Base-by-base conservation (phyloP, 1,140 invertebrate species). In the Pomacea maculata region DNA sequence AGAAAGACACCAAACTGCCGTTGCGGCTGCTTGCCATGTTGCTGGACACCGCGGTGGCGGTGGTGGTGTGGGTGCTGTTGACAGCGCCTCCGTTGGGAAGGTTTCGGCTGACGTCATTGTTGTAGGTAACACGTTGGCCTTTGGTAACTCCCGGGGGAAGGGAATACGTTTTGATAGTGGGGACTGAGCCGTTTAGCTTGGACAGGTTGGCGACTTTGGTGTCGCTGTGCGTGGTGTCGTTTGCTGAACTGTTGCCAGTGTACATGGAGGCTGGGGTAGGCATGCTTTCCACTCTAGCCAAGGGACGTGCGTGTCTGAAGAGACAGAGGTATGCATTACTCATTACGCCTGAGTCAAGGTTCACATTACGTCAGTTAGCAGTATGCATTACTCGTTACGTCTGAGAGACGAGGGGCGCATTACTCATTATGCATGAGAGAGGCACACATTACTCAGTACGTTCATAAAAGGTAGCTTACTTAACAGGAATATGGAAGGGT, bases 1-100 rank as follows among this genome's bases (percentile, higher is more conserved):
- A 45, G 55, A 82, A n/a, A 8, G 77, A 78, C 10, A 67, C 61
- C 8, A 54, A 14, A 65, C 65, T 70, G 12, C 52, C 52, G 77
- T 78, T 54, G 15, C 34, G 29, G 14, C 65, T 34, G 67, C 11
- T 61, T 11, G 4, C 67, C 5, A n/a, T 10, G 67, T n/a, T 6
- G 29, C 67, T 34, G 21, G 14, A n/a, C 6, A 21, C 12, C 29
- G 67, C 12, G 29, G 21, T 34, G 21, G n/a, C 67, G 21, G 12
- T 34, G 29, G n/a, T 21, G 11, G 34, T 78, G 77, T 68, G 57
- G 75, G 7, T 52, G 63, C 11, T 12, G 64, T 54, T 52, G 34
- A 11, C n/a, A 21, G 15, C 17, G 5, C 75, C 25, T 5, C 34
- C 12, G 14, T 63, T 52, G 9, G 61, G 61, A 19, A 52, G 61